Conservation (phyloP, 1,140 invertebrate genomes). For the Caerostris darwini region DNA sequence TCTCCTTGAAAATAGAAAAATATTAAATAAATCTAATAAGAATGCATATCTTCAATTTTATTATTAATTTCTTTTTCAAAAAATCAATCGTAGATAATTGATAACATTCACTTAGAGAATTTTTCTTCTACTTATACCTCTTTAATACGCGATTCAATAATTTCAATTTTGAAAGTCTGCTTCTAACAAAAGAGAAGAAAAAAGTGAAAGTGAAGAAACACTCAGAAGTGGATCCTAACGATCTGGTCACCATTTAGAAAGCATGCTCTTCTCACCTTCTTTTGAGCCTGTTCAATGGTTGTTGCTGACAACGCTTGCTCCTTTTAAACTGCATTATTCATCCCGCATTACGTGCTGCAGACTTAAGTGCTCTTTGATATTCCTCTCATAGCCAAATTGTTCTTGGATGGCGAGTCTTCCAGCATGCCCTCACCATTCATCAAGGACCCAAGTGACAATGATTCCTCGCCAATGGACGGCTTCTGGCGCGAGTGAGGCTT, state of each 20-base stretch:
- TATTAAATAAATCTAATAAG: too few species aligned
- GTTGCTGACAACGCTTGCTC: background rate
- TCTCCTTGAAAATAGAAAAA: too few species aligned
- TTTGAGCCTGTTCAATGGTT: background rate
- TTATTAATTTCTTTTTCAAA: too few species aligned
- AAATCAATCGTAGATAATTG: too few species aligned
- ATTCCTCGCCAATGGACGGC: constrained; percentile 2
- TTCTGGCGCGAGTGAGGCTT: background rate
- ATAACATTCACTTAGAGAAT: too few species aligned
- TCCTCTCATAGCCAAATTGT: background rate
- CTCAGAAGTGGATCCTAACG: background rate
- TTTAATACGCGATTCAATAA: too few species aligned
- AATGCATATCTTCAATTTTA: too few species aligned
- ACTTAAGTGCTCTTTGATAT: constrained; percentile 51
- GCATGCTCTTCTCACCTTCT: background rate
- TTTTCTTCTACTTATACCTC: too few species aligned
- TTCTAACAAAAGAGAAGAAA: too few species aligned
- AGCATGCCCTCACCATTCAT: background rate
- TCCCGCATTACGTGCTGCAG: background rate
- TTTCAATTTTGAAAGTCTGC: too few species aligned
- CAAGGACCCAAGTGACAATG: constrained; percentile 31
- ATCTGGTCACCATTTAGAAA: background rate
- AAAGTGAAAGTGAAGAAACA: background rate
- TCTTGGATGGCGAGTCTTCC: background rate
- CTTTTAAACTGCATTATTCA: constrained; percentile 61